These are phyloP conservation scores for Aurelia coerulea DNA, from an alignment of 30 jellyfish, hydroid and myxozoan species.

Conservation along the genomic window DNA sequence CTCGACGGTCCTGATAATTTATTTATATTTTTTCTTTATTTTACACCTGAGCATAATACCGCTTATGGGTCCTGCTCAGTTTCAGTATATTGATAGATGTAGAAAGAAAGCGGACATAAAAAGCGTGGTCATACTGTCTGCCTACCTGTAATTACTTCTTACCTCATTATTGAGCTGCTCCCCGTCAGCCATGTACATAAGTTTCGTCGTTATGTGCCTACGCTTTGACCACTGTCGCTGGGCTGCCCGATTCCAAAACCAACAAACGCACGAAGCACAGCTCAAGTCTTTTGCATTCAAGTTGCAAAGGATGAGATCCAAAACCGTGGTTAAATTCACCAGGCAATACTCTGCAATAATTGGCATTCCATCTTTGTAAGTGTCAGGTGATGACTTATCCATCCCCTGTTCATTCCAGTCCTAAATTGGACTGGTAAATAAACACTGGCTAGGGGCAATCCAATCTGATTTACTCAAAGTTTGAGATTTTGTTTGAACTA, in stretches of 20 bases:
- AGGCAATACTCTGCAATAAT: conserved; percentile 35
- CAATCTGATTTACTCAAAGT: no score
- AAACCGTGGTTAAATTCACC: conserved; percentile 27
- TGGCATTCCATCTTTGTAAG: background rate
- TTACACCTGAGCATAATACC: no score
- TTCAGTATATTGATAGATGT: no score
- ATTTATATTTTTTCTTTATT: no score
- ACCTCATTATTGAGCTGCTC: conserved; percentile 39
- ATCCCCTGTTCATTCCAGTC: no score
- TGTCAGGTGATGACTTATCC: background rate
- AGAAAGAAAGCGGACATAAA: no score
- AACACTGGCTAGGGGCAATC: no score
- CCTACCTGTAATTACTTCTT: background rate
- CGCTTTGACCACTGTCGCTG: conserved; percentile 36
- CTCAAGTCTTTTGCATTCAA: conserved; percentile 41
- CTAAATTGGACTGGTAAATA: no score
- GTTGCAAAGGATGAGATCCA: conserved; percentile 25
- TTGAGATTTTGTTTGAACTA: no score
- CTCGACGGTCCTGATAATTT: no score
- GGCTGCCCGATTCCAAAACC: conserved; percentile 63
- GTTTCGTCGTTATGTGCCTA: background rate
- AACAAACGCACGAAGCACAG: conserved; percentile 60
- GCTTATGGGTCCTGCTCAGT: no score
- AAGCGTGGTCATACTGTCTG: no score
- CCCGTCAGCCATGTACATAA: conserved; percentile 18